Evolutionary conservation across 2,888 invertebrate genomes (phyloP), one percentile per base, ranked within the genome.

Genomic region (Apomyelois bistriatella): DNA sequence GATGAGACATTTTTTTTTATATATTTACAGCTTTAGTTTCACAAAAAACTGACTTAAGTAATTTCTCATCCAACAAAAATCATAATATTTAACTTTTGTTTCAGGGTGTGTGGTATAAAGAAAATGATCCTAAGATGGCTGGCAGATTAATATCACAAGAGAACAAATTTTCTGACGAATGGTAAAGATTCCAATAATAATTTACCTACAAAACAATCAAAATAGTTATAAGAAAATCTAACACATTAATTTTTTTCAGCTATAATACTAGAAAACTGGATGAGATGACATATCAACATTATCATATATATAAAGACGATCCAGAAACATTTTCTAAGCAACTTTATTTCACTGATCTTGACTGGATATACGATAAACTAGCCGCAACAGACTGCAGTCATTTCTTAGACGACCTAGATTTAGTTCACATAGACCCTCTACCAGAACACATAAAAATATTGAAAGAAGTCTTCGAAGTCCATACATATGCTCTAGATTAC

Each of bases 321-420:
- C 86, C 90, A 1, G 77, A 89, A 65, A 83, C 92, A 65, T 92
- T 94, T 62, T 92, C 95, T 53, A 92, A 92, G 61, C 93, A 93
- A 50, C 90, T 91, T 13, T 95, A 94, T 74, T 93, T 97, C 73
- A 94, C 94, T 52, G 94, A 95, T 72, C 90, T 94, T 30, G 92
- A 93, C 62, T 97, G 96, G 96, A 92, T 97, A 37, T 93, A 93
- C 66, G 94, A 95, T 65, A 97, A 97, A 81, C 85, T 97, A 0
- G 94, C 94, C 48, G 95, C 95, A 5, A 94, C 95, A 0, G 94
- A 94, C 66, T 93, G 95, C 60, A 93, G 93, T 58, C 94, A 95
- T 78, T 92, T 95, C 46, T 87, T 97, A 42, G 95, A 96, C 80
- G 96, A 97, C 74, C 92, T 96, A 48, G 91, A 93, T 10, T 76